Conservation (phyloP, 2,888 invertebrate species). For the Ceramica pisi region DNA sequence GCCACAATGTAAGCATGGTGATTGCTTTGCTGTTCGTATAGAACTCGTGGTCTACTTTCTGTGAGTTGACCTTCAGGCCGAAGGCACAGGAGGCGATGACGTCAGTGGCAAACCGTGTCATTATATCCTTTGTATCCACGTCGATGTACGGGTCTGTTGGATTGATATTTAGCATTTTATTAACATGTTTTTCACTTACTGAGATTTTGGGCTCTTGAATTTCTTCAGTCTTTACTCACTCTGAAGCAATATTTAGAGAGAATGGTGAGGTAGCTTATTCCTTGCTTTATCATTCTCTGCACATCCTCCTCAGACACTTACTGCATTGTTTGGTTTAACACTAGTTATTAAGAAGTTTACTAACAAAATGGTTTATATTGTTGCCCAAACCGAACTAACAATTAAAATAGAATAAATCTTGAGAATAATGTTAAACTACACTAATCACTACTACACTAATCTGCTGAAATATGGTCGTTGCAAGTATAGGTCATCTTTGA, state of each 20-base stretch:
- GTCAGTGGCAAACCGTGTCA: slow-evolving; percentile 86
- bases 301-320: too few species aligned
- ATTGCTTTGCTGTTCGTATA: slow-evolving; percentile 69
- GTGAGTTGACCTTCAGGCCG: slow-evolving; percentile 89
- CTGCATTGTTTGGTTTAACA: too few species aligned
- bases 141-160: slow-evolving; percentile 70
- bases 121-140: slow-evolving; percentile 83
- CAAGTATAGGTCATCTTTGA: neutral
- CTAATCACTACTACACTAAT: too few species aligned
- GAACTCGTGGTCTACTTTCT: slow-evolving; percentile 89
- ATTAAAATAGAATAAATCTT: too few species aligned
- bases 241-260: too few species aligned
- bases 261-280: too few species aligned
- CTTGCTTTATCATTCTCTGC: too few species aligned
- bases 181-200: neutral
- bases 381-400: too few species aligned
- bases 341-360: too few species aligned
- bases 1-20: neutral
- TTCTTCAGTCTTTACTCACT: neutral
- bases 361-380: too few species aligned
- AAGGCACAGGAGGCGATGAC: slow-evolving; percentile 90
- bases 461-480: neutral
- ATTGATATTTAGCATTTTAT: neutral
- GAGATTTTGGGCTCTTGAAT: neutral
- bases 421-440: too few species aligned